phyloP scores from a whole-genome alignment of 2,888 invertebrate species.

The Rhabditoides inermis region DNA sequence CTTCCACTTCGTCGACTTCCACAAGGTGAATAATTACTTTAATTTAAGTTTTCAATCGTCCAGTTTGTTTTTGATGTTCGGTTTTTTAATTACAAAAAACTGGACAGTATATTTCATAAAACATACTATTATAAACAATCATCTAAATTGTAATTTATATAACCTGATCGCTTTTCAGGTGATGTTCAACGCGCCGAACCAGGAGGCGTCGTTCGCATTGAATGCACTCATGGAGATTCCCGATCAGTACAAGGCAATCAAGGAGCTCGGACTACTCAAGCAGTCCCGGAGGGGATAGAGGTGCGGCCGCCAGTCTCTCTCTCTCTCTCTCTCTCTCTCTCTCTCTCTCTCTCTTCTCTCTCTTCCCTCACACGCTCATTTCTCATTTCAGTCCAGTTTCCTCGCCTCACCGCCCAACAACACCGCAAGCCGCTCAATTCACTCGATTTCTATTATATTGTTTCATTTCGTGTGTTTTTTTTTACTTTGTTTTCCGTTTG shows the following conservation, averaged over 20 bases:
- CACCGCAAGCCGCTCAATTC: no score
- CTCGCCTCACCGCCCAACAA: no score
- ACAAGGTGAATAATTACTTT: constrained; percentile 43
- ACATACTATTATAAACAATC: not conserved
- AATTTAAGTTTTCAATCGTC: no score
- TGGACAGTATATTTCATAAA: not conserved
- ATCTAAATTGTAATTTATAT: no score
- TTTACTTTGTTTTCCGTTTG: no score
- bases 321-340: not conserved
- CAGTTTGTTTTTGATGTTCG: not conserved
- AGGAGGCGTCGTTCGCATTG: constrained; percentile 56
- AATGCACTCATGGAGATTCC: constrained; percentile 59
- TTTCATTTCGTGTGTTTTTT: no score
- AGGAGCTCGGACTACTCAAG: constrained; percentile 47
- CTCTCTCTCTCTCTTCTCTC: not conserved
- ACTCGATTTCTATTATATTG: no score
- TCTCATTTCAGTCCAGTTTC: not conserved
- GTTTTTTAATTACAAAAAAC: not conserved
- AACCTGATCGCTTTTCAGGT: constrained; percentile 29
- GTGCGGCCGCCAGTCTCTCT: not conserved
- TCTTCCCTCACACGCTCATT: not conserved
- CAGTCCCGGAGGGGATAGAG: constrained; percentile 38
- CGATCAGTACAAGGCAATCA: constrained; percentile 36
- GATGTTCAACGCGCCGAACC: constrained; percentile 51
- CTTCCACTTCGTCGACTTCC: constrained; percentile 59